phyloP scores from a whole-genome alignment of 2,888 invertebrate genomes.

The Nineta flava region DNA sequence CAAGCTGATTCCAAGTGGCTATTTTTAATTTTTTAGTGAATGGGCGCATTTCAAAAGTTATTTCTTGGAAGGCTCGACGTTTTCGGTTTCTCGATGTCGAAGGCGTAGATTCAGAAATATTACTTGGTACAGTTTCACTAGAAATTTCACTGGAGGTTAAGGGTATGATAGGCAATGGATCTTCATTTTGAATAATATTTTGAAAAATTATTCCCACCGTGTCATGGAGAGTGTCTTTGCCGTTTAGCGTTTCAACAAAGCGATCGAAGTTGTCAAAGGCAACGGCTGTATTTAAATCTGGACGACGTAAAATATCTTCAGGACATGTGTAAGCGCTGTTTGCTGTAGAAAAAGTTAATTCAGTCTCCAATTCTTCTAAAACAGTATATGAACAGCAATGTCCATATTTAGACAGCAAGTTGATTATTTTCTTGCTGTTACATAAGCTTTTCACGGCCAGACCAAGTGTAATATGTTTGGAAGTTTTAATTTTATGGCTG shows the following conservation, averaged over 20 bases:
- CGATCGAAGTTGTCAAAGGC: constrained; percentile 11
- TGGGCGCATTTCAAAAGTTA: background rate
- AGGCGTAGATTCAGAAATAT: background rate
- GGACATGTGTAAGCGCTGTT: constrained; percentile 9
- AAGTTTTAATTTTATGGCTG: too few species aligned
- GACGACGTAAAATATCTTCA: constrained; percentile 9
- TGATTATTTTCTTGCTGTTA: constrained; percentile 15
- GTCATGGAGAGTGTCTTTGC: background rate
- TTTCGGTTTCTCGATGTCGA: constrained; percentile 8
- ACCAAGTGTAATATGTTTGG: constrained; percentile 14
- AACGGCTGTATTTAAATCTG: constrained; percentile 11
- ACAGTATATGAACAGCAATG: constrained; percentile 15
- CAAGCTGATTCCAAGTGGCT: too few species aligned
- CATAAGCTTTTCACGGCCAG: constrained; percentile 15
- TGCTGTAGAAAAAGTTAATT: constrained; percentile 7
- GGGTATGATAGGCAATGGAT: background rate
- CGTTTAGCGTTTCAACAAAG: background rate
- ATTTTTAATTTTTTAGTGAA: background rate
- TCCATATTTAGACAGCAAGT: constrained; percentile 14
- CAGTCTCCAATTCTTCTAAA: constrained; percentile 13
- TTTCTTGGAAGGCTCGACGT: constrained; percentile 8
- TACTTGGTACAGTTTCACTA: too few species aligned
- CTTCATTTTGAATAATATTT: constrained; percentile 9
- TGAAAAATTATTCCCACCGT: constrained; percentile 1
- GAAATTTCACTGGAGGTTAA: too few species aligned